Evolutionary conservation across 2,888 invertebrate genomes (phyloP), one percentile per base, ranked within the genome.

Genomic region (Drosophila diplacantha): DNA sequence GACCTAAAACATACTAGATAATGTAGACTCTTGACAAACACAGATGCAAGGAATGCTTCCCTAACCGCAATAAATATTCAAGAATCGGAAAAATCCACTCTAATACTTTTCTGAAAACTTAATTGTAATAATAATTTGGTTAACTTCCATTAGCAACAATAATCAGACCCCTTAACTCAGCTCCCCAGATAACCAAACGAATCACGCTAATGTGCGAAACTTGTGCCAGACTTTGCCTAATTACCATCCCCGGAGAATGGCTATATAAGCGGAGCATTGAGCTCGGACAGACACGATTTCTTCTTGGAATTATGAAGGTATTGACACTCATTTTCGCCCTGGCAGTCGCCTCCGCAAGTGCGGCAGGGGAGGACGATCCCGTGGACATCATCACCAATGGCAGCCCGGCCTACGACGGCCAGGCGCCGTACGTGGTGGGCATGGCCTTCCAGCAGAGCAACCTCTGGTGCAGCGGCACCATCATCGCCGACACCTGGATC

Each of bases 401-500:
- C 12, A 37, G 29, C 7, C 50, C 35, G 11, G 59, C 68, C 11
- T 24, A 44, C n/a, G 44, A 67, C 3, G 59, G 60, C 6, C 68
- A 50, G 24, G 68, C 60, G 0, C 59, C 65, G 5, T 68, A 41
- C 12, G 44, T 51, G 14, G 65, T 65, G 43, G 59, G 59, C 29
- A 43, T 65, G 59, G 49, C 46, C 31, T 59, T 65, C 34, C 44
- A 50, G 0, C n/a, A 31, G 26, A 65, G 34, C 43, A 43, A 39
- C 12, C 6, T 46, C 20, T 51, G 59, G 49, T 65, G 65, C 46
- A 59, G 68, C 18, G 65, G 65, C 22, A 51, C 46, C 20, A 65
- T 68, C n/a, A 68, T 65, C 3, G 24, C 32, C 14, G 38, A 68
- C 37, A 41, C 49, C 16, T 65, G 65, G 65, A 46, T 65, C 31